Conservation (phyloP, 2,888 invertebrate species). For the Pegoplata infirma region DNA sequence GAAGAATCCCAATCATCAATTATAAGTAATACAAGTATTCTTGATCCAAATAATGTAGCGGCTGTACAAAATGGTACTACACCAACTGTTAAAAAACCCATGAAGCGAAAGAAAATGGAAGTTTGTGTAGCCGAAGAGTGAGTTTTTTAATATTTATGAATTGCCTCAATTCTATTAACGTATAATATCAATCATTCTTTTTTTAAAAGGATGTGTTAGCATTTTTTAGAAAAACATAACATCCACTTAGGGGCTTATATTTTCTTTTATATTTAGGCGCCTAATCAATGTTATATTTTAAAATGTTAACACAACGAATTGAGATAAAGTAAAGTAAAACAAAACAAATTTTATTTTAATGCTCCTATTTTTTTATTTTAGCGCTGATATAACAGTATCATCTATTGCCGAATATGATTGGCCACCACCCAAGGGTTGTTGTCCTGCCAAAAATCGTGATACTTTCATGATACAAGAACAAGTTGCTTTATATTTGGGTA, state of each 20-base stretch:
- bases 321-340: no score
- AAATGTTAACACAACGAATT: no score
- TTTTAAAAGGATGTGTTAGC: no score
- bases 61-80: constrained; percentile 66
- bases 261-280: no score
- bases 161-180: not conserved
- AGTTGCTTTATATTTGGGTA: constrained; percentile 95
- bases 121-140: constrained; percentile 79
- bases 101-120: constrained; percentile 79
- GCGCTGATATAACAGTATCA: constrained; percentile 86
- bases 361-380: constrained; percentile 51
- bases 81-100: constrained; percentile 76
- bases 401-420: constrained; percentile 96
- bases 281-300: no score
- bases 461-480: constrained; percentile 97
- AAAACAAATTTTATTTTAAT: not conserved
- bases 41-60: constrained; percentile 72
- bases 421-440: constrained; percentile 82
- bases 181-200: no score
- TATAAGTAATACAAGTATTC: constrained; percentile 81
- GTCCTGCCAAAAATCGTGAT: constrained; percentile 82
- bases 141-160: constrained; percentile 60
- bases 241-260: no score
- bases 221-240: no score
- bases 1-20: constrained; percentile 92